Base-by-base conservation (phyloP, 2,888 invertebrate species). In the Drosophila villosipedis region DNA sequence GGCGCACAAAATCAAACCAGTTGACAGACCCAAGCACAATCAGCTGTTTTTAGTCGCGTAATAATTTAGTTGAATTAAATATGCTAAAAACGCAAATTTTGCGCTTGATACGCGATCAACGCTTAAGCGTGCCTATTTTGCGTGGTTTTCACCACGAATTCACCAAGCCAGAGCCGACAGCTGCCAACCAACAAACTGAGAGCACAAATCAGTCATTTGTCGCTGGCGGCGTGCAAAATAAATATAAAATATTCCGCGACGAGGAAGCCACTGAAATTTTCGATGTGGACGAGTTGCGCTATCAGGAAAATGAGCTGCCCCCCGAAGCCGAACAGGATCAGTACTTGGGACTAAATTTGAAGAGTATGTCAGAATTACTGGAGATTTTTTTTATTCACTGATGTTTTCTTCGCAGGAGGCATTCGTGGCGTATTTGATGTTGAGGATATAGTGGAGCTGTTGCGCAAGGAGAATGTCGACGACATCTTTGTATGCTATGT, bases 391-490 rank as follows among this genome's bases (percentile, higher is more conserved):
- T 28, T 33, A 1, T 3, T 62, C 7, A 16, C 25, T 0, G 0
- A 1, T 9, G 3, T 4, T 62, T 14, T 9, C 1, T 31, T 39
- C n/a, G 0, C 49, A 98, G 98, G 97, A 91, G 99, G 98, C 19
- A 88, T 94, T 72, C 94, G 93, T 78, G 98, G 98, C 37, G 98
- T 98, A 0, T 98, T 96, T 94, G 98, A 99, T 85, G 95, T 98
- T 53, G 96, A 97, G 91, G 97, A 98, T 78, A 93, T 99, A 57
- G 95, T 98, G 0, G 95, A 95, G 25, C 93, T 98, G 31, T 93
- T 99, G 35, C 94, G 95, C 78, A 94, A 95, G 89, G 97, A 98
- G 92, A 97, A 96, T 91, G 96, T 96, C 0, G 94, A 94, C 90
- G 95, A 98, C 91, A 95, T 98, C 78, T 97, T 97, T 94, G 97